Evolutionary conservation across 2,113 vertebrate genomes (phyloP).

Genomic region (Fregetta grallaria): DNA sequence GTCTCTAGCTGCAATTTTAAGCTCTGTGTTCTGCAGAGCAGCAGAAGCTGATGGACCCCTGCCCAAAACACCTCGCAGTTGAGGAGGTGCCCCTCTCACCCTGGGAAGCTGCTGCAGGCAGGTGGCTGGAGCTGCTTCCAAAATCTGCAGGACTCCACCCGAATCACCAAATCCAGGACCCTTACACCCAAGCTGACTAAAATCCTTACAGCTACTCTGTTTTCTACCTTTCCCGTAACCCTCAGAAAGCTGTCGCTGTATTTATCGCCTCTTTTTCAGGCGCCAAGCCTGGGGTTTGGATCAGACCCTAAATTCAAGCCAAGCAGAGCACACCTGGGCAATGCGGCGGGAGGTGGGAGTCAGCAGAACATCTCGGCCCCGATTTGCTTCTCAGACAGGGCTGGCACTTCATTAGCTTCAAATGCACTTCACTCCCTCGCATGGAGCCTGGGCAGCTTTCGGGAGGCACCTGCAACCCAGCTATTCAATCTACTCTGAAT

Average conservation of each 20-base stretch:
- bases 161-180: not conserved
- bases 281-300: not conserved
- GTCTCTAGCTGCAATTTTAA: not conserved
- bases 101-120: not conserved
- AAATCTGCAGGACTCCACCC: not conserved
- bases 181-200: not conserved
- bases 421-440: not conserved
- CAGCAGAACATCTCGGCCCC: not conserved
- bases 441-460: not conserved
- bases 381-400: conserved; percentile 25
- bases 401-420: conserved; percentile 42
- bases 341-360: not conserved
- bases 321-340: not conserved
- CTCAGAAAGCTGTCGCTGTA: accelerated
- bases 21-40: not conserved
- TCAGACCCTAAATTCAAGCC: not conserved
- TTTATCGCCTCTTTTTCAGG: not conserved
- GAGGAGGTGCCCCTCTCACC: not conserved
- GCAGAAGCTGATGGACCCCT: not conserved
- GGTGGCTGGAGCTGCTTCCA: not conserved
- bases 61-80: accelerated
- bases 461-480: not conserved
- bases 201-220: not conserved
- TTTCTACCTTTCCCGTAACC: not conserved
- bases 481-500: not conserved